Conservation (phyloP, 1,140 invertebrate genomes). For the Dendroctonus valens region DNA sequence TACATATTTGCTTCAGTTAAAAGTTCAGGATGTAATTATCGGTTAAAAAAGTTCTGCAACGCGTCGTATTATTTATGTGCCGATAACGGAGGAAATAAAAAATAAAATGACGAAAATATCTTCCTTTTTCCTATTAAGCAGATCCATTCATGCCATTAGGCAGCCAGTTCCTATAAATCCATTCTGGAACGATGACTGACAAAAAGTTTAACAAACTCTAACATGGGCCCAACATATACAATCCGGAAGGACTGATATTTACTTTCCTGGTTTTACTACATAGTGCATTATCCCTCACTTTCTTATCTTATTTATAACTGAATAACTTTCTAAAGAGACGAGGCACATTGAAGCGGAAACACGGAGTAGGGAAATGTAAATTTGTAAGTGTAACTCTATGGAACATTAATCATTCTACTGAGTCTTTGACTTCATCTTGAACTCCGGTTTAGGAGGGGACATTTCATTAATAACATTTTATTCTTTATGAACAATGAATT, state of each 20-base stretch:
- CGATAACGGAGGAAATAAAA: neutral
- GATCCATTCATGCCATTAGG: conserved; percentile 22
- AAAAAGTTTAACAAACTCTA: conserved; percentile 21
- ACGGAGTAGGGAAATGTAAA: conserved; percentile 29
- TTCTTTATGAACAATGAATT: conserved; percentile 3
- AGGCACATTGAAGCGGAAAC: conserved; percentile 28
- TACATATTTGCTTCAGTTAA: too few species aligned
- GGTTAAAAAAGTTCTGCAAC: too few species aligned
- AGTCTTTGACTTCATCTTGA: conserved; percentile 26
- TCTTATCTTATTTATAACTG: conserved; percentile 35
- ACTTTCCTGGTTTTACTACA: conserved; percentile 18
- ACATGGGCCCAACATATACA: conserved; percentile 6
- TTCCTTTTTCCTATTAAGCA: conserved; percentile 6
- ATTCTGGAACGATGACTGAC: conserved; percentile 8
- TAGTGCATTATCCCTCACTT: conserved; percentile 28
- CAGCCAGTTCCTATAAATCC: conserved; percentile 14
- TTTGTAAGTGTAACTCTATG: conserved; percentile 28
- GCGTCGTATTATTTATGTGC: too few species aligned
- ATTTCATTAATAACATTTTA: conserved; percentile 28
- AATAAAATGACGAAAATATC: conserved; percentile 1
- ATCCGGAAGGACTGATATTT: conserved; percentile 23
- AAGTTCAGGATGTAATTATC: too few species aligned
- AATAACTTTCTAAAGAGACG: conserved; percentile 30
- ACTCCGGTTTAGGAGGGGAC: conserved; percentile 6
- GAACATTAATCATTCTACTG: conserved; percentile 26